These are phyloP conservation scores for Maniola jurtina DNA, from an alignment of 1,140 invertebrate genomes.

Conservation along the genomic window DNA sequence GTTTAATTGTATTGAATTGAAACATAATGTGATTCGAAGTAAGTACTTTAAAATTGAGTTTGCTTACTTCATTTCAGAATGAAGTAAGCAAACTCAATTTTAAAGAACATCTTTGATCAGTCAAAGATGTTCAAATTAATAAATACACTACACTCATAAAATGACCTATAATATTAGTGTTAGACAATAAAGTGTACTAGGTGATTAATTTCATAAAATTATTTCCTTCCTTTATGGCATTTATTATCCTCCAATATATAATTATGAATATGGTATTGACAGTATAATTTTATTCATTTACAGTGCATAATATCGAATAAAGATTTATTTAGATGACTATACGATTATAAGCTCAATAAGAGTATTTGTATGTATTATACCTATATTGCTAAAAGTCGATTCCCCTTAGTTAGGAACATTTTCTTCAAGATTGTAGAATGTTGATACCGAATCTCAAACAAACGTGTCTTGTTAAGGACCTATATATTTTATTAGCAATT, in stretches of 20 bases:
- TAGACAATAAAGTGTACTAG: neutral
- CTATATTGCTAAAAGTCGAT: neutral
- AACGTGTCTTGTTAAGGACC: too few relatives aligned
- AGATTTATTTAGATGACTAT: neutral
- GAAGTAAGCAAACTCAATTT: neutral
- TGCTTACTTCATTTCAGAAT: too few relatives aligned
- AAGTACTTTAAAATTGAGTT: neutral
- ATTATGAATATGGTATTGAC: neutral
- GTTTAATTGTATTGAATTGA: constrained; percentile 1
- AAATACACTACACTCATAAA: too few relatives aligned
- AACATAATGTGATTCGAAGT: neutral
- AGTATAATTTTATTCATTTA: neutral
- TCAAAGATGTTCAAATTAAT: too few relatives aligned
- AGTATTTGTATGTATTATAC: neutral
- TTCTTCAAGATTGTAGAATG: neutral
- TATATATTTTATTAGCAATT: too few relatives aligned
- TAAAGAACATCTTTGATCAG: too few relatives aligned
- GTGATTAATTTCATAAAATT: neutral
- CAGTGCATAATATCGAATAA: neutral
- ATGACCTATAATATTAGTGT: neutral
- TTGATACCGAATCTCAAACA: neutral
- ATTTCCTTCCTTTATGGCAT: neutral
- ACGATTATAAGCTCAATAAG: too few relatives aligned
- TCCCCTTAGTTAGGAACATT: neutral
- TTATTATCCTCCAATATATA: neutral